A percentile compares a stretch with the other conserved stretches of the same genome.
These are phyloP conservation scores for Collichthys lucidus DNA, from an alignment of 2,113 vertebrate genomes.

Conservation along the genomic window DNA sequence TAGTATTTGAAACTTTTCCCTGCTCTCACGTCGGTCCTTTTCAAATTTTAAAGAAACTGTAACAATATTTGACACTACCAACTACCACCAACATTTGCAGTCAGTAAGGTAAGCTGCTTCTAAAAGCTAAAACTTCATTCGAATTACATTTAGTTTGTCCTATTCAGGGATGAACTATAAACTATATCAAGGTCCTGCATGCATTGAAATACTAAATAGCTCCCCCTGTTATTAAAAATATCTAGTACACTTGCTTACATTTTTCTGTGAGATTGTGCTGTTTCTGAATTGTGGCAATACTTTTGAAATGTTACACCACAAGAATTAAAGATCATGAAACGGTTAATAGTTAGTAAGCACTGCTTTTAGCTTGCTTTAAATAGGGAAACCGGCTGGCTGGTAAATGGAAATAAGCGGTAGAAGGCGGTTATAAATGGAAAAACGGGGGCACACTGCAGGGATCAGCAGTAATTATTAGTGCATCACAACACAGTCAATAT, in stretches of 20 bases:
- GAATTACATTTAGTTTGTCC: too few species aligned
- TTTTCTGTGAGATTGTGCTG: background rate
- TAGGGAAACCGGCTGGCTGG: background rate
- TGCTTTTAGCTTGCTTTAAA: slow-evolving; percentile 14
- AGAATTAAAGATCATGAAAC: background rate
- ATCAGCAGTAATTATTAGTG: slow-evolving; percentile 24
- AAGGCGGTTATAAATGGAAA: background rate
- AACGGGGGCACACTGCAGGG: background rate
- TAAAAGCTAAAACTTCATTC: too few species aligned
- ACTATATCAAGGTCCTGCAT: too few species aligned
- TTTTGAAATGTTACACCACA: background rate
- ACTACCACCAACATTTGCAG: too few species aligned
- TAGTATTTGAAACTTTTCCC: background rate
- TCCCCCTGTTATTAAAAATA: too few species aligned
- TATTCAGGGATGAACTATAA: too few species aligned
- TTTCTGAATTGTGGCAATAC: background rate
- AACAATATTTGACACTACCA: too few species aligned
- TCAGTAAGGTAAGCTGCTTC: too few species aligned
- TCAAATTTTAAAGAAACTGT: too few species aligned
- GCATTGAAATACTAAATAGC: too few species aligned
- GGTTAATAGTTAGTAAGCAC: background rate
- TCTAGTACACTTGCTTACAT: background rate
- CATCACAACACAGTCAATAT: slow-evolving; percentile 1
- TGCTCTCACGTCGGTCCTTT: too few species aligned
- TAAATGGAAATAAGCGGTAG: slow-evolving; percentile 5